Percentiles rank a stretch among this genome's conserved stretches.
phyloP scores from a whole-genome alignment of 2,888 invertebrate genomes.

The Rhyacophila evoluta region DNA sequence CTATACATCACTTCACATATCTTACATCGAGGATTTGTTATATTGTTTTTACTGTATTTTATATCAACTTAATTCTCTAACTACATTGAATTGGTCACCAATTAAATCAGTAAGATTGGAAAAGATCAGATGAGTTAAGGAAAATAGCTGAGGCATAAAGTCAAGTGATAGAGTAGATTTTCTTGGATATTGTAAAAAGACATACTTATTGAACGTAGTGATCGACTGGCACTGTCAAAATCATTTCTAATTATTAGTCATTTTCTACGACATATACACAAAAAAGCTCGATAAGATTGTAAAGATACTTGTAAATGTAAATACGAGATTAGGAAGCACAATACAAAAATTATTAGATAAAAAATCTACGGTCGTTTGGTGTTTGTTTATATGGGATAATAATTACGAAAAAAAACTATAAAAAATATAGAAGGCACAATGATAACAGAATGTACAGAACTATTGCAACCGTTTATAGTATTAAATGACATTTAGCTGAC shows the following conservation, averaged over 20 bases:
- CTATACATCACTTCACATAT: too few species aligned
- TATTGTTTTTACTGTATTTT: too few species aligned
- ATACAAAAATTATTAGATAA: conserved; percentile 5
- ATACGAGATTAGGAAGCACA: conserved; percentile 2
- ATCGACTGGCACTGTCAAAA: conserved; percentile 3
- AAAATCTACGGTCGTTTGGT: not conserved
- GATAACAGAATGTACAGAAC: conserved; percentile 3
- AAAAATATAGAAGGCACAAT: not conserved
- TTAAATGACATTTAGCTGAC: not conserved
- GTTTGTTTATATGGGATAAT: not conserved
- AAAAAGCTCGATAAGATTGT: conserved; percentile 4
- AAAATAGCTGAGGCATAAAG: not conserved
- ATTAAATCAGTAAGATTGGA: not conserved
- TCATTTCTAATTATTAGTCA: conserved; percentile 16
- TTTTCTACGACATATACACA: not conserved
- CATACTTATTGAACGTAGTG: not conserved
- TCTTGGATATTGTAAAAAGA: conserved; percentile 11
- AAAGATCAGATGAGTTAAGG: not conserved
- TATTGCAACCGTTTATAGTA: not conserved
- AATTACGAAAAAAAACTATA: not conserved
- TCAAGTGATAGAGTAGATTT: not conserved
- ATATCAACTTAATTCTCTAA: not conserved
- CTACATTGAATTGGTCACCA: not conserved
- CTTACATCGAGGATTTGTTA: too few species aligned
- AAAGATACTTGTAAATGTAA: conserved; percentile 17